Conservation (phyloP, 2,888 invertebrate species). For the Chrysopilus asiliformis region DNA sequence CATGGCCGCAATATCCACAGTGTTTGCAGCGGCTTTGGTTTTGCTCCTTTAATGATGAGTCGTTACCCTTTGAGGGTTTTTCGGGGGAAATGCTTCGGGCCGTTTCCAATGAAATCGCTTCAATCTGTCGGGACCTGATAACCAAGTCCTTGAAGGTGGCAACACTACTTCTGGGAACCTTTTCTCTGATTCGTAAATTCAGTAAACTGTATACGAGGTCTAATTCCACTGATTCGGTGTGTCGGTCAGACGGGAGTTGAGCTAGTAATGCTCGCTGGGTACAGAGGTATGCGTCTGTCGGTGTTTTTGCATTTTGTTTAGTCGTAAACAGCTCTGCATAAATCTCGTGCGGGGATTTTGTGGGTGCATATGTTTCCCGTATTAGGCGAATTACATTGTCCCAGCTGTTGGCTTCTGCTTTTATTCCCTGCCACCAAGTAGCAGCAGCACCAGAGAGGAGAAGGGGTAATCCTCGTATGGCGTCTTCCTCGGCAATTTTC, state of each 20-base stretch:
- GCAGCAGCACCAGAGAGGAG: slow-evolving; percentile 13
- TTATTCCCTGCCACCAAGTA: slow-evolving; percentile 16
- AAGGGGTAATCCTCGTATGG: slow-evolving; percentile 12
- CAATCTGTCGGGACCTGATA: too few species aligned
- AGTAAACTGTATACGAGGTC: slow-evolving; percentile 29
- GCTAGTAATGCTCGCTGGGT: slow-evolving; percentile 13
- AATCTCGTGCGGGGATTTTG: slow-evolving; percentile 14
- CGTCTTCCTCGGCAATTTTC: slow-evolving; percentile 13
- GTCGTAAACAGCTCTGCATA: slow-evolving; percentile 12
- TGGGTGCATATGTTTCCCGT: slow-evolving; percentile 12
- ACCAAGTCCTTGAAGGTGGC: too few species aligned
- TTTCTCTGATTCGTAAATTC: slow-evolving; percentile 27
- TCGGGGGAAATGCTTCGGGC: too few species aligned
- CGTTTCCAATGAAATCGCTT: too few species aligned
- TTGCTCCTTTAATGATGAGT: too few species aligned
- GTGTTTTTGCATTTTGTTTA: slow-evolving; percentile 13
- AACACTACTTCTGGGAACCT: too few species aligned
- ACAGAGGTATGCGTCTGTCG: slow-evolving; percentile 12
- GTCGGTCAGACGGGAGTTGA: slow-evolving; percentile 6
- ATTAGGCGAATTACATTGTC: slow-evolving; percentile 11
- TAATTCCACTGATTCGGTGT: slow-evolving; percentile 24
- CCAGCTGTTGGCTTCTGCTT: slow-evolving; percentile 10
- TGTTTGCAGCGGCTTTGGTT: too few species aligned
- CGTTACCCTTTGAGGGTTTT: too few species aligned
- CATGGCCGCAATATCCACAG: too few species aligned